phyloP scores from a whole-genome alignment of 1,140 invertebrate species.

The Colletes gigas region DNA sequence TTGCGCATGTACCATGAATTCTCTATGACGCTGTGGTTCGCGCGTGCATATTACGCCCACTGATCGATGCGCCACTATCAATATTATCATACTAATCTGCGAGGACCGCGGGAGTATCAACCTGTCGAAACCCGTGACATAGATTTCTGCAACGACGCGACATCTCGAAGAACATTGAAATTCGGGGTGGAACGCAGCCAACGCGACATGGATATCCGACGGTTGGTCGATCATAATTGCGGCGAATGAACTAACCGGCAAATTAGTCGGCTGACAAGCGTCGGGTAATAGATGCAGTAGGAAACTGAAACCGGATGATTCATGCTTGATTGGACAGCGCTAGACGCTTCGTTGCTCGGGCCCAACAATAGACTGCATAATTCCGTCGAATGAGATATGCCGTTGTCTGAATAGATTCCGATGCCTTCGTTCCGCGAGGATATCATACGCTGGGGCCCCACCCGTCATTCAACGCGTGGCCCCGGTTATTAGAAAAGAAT shows the following conservation, averaged over 20 bases:
- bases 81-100: too few species aligned
- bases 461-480: neutral
- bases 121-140: too few species aligned
- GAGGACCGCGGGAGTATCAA: too few species aligned
- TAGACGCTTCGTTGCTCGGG: constrained; percentile 63
- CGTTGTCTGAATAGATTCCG: constrained; percentile 52
- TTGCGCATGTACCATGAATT: too few species aligned
- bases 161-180: neutral
- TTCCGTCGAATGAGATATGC: constrained; percentile 62
- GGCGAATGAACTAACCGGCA: constrained; percentile 66
- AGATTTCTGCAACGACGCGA: neutral
- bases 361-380: constrained; percentile 65
- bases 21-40: too few species aligned
- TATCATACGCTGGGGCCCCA: constrained; percentile 7
- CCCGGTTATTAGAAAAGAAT: constrained; percentile 43
- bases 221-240: constrained; percentile 59
- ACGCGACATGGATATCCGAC: constrained; percentile 3
- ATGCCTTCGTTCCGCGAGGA: constrained; percentile 38
- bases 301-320: constrained; percentile 69
- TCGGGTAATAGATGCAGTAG: constrained; percentile 65
- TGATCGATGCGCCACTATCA: too few species aligned
- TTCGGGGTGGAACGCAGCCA: neutral
- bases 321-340: constrained; percentile 66
- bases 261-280: constrained; percentile 67
- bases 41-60: too few species aligned